A percentile compares a stretch with the other conserved stretches of the same genome.
Evolutionary conservation across 1,140 invertebrate genomes (phyloP).

Genomic region (Pararge aegeria): DNA sequence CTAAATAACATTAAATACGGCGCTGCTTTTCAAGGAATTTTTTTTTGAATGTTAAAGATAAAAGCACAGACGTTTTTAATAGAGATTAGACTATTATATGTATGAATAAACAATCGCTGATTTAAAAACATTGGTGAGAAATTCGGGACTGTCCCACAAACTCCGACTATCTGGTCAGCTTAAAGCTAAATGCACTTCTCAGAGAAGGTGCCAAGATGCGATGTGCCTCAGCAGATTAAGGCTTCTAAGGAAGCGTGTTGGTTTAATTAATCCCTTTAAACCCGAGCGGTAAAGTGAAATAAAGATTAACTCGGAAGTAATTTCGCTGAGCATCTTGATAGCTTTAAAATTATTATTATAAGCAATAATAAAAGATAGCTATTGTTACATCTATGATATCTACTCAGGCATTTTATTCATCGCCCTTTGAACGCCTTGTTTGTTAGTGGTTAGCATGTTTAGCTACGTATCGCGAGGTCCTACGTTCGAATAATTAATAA

Average conservation of each 20-base stretch:
- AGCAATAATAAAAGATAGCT: neutral
- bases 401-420: too few relatives aligned
- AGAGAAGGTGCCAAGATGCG: slow-evolving; percentile 10
- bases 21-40: too few relatives aligned
- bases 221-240: slow-evolving; percentile 10
- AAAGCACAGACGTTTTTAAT: too few relatives aligned
- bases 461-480: too few relatives aligned
- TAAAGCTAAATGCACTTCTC: slow-evolving; percentile 10
- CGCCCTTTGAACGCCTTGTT: too few relatives aligned
- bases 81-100: too few relatives aligned
- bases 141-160: neutral
- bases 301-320: slow-evolving; percentile 1
- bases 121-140: neutral
- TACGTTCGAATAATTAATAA: too few relatives aligned
- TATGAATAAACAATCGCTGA: too few relatives aligned
- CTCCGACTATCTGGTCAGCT: neutral
- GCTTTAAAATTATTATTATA: neutral
- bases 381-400: too few relatives aligned
- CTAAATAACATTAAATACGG: too few relatives aligned
- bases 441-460: too few relatives aligned
- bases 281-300: neutral
- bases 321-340: neutral
- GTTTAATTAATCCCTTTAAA: slow-evolving; percentile 12
- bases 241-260: slow-evolving; percentile 10
- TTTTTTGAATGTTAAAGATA: too few relatives aligned